A percentile compares a stretch with the other conserved stretches of the same genome.
Evolutionary conservation across 2,797 vertebrate genomes (phyloP).

Genomic region (Hyperoplus lanceolatus): DNA sequence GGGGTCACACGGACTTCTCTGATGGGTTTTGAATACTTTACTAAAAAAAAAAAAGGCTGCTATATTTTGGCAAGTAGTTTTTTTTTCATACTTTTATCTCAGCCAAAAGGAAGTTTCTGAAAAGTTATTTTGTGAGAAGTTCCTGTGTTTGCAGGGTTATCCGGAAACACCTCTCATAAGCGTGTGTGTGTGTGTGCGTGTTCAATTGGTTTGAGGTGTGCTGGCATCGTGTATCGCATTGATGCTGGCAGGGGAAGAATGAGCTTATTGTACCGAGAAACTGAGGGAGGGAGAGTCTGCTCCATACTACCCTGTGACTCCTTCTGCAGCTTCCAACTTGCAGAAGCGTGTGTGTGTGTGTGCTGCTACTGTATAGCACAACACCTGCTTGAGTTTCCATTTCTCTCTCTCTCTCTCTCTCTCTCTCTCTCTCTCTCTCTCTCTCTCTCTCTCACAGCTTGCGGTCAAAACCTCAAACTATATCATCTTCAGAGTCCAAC

Average conservation of each 20-base stretch:
- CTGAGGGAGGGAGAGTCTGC: conserved; percentile 24
- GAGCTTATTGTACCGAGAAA: conserved; percentile 44
- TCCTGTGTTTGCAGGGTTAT: conserved; percentile 1
- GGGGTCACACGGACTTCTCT: conserved; percentile 4
- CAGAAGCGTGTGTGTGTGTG: conserved; percentile 46
- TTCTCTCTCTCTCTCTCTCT: conserved; percentile 33
- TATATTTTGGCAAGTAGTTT: neutral
- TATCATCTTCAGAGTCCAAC: conserved; percentile 20
- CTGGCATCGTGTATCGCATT: conserved; percentile 1
- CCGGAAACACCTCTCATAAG: neutral
- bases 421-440: conserved; percentile 11
- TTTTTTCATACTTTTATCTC: neutral
- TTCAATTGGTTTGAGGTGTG: conserved; percentile 15
- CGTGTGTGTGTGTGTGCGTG: conserved; percentile 2
- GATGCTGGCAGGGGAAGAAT: conserved; percentile 47
- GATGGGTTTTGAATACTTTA: conserved; percentile 2
- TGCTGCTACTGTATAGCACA: conserved; percentile 34
- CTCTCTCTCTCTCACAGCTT: conserved; percentile 20
- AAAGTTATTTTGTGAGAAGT: neutral
- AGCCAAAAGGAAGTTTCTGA: neutral
- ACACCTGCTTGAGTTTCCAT: conserved; percentile 67
- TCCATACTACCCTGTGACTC: conserved; percentile 77
- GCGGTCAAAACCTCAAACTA: conserved; percentile 45
- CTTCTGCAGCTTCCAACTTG: conserved; percentile 53
- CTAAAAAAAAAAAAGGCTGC: neutral